Conservation (phyloP, 2,113 vertebrate species). For the Shinisaurus crocodilurus region DNA sequence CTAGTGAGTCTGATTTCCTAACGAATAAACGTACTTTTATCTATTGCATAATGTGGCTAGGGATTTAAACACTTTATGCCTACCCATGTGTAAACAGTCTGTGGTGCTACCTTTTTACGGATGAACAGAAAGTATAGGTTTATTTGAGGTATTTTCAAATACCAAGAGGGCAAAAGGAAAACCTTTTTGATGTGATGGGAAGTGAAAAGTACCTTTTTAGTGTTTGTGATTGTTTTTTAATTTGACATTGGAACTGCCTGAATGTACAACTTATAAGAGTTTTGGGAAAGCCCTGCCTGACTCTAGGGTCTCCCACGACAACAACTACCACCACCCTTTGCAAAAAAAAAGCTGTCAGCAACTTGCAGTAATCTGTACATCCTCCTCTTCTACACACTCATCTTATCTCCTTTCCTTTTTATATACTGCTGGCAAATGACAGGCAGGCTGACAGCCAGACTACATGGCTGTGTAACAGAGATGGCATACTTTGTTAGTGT, state of each 20-base stretch:
- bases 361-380: not conserved
- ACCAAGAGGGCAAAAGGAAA: not conserved
- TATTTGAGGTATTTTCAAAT: not conserved
- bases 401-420: not conserved
- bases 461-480: slow-evolving; percentile 6
- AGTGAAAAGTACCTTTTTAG: not conserved
- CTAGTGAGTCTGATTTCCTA: not conserved
- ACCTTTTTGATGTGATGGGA: not conserved
- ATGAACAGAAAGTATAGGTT: not conserved
- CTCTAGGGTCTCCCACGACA: not conserved
- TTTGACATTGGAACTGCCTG: not conserved
- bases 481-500: slow-evolving; percentile 3
- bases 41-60: slow-evolving; percentile 9
- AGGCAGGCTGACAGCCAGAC: not conserved
- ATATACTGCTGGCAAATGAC: slow-evolving; percentile 1
- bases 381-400: not conserved
- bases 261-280: not conserved
- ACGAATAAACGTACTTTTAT: not conserved
- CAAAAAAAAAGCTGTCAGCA: not conserved
- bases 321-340: not conserved
- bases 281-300: not conserved
- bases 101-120: not conserved
- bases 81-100: not conserved
- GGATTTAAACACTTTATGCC: slow-evolving; percentile 5
- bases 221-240: not conserved